Evolutionary conservation across 2,113 vertebrate genomes (phyloP).

Genomic region (Loxodonta africana): DNA sequence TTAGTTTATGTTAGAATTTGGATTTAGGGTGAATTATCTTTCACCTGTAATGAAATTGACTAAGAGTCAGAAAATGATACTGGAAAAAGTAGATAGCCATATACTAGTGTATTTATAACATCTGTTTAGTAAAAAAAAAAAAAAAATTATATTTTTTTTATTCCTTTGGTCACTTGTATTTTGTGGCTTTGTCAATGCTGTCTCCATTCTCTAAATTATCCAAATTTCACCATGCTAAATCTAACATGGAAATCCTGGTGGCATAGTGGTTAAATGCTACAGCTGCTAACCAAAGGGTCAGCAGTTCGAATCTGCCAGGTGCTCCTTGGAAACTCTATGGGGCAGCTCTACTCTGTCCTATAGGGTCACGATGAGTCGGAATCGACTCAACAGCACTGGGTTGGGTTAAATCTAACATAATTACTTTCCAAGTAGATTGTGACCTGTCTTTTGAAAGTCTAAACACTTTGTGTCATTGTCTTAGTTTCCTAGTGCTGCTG

Average conservation of each 20-base stretch:
- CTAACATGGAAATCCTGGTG: neutral
- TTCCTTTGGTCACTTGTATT: neutral
- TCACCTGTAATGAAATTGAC: neutral
- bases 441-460: neutral
- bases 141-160: neutral
- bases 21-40: slow-evolving; percentile 27
- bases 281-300: too few relatives aligned
- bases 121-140: too few relatives aligned
- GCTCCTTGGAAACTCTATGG: too few relatives aligned
- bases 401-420: neutral
- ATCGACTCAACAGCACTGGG: too few relatives aligned
- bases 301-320: too few relatives aligned
- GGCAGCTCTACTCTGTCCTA: too few relatives aligned
- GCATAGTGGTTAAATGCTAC: too few relatives aligned
- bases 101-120: neutral
- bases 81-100: neutral
- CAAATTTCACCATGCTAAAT: neutral
- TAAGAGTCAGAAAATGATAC: neutral
- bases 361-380: too few relatives aligned
- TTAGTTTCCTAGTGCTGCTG: neutral
- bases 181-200: neutral
- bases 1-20: neutral
- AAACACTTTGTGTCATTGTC: neutral
- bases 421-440: neutral
- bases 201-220: neutral